These are phyloP conservation scores for Asarcornis scutulata DNA, from an alignment of 2,113 vertebrate genomes.

Conservation along the genomic window DNA sequence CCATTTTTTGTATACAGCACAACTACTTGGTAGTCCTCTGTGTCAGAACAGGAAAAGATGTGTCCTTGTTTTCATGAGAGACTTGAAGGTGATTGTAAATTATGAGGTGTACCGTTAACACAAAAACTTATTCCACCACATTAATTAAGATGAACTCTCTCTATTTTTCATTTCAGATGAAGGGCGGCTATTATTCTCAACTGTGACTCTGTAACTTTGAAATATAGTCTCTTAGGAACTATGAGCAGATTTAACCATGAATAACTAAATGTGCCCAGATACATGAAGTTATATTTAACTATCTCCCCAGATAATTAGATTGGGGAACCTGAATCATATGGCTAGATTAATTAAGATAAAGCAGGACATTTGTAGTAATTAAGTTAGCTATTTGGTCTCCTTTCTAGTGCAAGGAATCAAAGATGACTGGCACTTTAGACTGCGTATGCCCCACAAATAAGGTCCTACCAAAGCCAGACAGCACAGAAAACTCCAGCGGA, in stretches of 20 bases:
- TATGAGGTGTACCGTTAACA: background rate
- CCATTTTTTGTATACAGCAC: background rate
- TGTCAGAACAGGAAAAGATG: background rate
- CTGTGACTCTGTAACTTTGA: background rate
- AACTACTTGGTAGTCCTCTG: background rate
- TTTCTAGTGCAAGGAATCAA: background rate
- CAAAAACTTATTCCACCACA: background rate
- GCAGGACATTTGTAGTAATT: background rate
- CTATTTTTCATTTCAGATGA: conserved; percentile 20
- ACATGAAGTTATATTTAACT: conserved; percentile 39
- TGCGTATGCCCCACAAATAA: fast-evolving
- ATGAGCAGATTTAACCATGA: background rate
- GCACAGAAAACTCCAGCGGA: background rate
- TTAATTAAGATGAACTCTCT: background rate
- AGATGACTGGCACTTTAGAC: background rate
- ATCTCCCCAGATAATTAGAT: conserved; percentile 22
- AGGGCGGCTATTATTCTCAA: background rate
- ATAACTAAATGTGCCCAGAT: background rate
- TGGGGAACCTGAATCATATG: background rate
- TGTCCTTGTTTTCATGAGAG: background rate
- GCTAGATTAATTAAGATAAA: background rate
- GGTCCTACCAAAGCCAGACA: background rate
- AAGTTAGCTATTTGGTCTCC: background rate
- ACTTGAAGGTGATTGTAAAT: background rate
- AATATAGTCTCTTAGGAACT: background rate